Percentiles rank a stretch among this genome's conserved stretches.
phyloP scores from a whole-genome alignment of 2,888 invertebrate species.

The Xestia c-nigrum region DNA sequence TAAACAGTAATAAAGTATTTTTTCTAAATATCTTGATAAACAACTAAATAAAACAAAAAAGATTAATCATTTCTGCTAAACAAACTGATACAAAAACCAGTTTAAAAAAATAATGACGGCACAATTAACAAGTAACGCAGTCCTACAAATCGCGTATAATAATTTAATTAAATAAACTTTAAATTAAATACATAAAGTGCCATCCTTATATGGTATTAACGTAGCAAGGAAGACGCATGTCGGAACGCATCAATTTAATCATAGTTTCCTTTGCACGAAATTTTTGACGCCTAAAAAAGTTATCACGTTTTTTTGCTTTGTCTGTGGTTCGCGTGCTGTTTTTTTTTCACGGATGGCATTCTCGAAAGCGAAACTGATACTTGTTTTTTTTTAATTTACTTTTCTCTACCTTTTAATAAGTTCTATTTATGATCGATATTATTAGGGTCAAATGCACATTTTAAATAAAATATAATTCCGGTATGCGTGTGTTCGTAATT shows the following conservation, averaged over 20 bases:
- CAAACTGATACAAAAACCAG: background rate
- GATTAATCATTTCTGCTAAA: background rate
- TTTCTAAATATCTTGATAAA: background rate
- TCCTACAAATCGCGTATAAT: background rate
- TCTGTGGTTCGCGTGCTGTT: slow-evolving; percentile 70
- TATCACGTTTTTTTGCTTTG: slow-evolving; percentile 67
- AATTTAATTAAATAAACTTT: background rate
- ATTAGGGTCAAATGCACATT: background rate
- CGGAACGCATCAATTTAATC: slow-evolving; percentile 76
- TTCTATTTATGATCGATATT: slow-evolving; percentile 8
- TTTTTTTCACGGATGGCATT: slow-evolving; percentile 66
- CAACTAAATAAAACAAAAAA: background rate
- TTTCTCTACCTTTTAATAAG: slow-evolving; percentile 32
- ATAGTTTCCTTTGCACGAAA: slow-evolving; percentile 78
- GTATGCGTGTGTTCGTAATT: background rate
- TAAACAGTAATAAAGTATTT: background rate
- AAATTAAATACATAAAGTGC: slow-evolving; percentile 13
- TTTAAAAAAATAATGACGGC: slow-evolving; percentile 10
- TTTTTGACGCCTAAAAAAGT: slow-evolving; percentile 75
- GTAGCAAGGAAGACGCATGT: slow-evolving; percentile 75
- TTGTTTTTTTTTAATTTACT: slow-evolving; percentile 22
- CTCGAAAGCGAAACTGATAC: slow-evolving; percentile 68
- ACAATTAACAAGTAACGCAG: slow-evolving; percentile 8
- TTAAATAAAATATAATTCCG: background rate
- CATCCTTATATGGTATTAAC: slow-evolving; percentile 50